Conservation (phyloP, 2,888 invertebrate species). For the Thera obeliscata region DNA sequence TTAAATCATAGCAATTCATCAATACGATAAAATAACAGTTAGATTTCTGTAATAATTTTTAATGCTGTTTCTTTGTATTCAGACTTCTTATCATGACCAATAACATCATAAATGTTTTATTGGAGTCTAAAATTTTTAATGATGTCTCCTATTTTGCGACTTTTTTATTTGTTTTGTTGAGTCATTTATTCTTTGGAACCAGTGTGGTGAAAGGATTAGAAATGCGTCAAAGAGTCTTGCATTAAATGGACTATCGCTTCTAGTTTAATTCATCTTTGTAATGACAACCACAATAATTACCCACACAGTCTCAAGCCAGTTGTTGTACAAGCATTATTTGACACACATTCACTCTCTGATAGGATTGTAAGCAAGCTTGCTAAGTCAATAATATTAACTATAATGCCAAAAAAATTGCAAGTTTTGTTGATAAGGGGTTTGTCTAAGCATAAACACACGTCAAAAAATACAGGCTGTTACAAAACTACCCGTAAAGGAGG, state of each 20-base stretch:
- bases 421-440: too few species aligned
- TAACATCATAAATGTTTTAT: too few species aligned
- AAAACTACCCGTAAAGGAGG: too few species aligned
- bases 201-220: too few species aligned
- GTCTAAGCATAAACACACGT: too few species aligned
- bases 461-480: too few species aligned
- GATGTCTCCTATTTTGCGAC: too few species aligned
- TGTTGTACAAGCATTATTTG: slow-evolving; percentile 31
- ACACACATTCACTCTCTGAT: slow-evolving; percentile 39
- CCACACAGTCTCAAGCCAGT: slow-evolving; percentile 30
- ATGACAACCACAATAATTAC: slow-evolving; percentile 32
- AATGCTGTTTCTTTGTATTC: background rate
- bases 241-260: slow-evolving; percentile 10
- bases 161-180: too few species aligned
- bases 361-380: slow-evolving; percentile 3
- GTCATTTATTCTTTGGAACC: too few species aligned
- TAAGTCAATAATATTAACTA: slow-evolving; percentile 18
- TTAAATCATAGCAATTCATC: background rate
- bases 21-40: background rate
- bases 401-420: background rate
- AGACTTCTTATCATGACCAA: background rate
- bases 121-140: too few species aligned
- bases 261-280: slow-evolving; percentile 6
- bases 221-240: background rate
- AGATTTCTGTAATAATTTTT: background rate